phyloP scores from a whole-genome alignment of 2,113 vertebrate genomes.

The Geococcyx californianus region DNA sequence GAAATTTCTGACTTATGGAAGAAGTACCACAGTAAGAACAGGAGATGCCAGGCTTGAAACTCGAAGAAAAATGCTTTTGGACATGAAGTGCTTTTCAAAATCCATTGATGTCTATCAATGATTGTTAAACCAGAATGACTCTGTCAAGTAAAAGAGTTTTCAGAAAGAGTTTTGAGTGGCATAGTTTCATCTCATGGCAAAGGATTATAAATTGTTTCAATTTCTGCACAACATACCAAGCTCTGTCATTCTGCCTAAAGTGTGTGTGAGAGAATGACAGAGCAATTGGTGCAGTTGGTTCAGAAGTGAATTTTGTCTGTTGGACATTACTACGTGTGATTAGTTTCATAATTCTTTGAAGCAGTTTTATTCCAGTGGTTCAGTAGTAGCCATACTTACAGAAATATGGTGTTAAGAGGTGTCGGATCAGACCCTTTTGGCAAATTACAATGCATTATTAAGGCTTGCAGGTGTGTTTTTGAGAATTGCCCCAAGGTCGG shows the following conservation, averaged over 20 bases:
- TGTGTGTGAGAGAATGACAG: background rate
- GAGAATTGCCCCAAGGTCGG: background rate
- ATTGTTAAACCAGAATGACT: background rate
- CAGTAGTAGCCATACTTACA: background rate
- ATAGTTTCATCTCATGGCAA: background rate
- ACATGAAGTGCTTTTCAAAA: background rate
- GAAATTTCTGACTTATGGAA: background rate
- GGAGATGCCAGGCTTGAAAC: background rate
- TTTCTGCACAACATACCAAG: background rate
- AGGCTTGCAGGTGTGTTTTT: background rate
- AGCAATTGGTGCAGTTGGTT: background rate
- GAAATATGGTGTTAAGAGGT: background rate
- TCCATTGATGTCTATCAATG: background rate
- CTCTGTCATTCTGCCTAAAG: background rate
- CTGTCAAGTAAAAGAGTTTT: background rate
- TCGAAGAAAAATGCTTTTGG: background rate
- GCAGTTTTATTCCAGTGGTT: background rate
- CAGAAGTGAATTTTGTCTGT: background rate
- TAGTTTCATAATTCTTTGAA: background rate
- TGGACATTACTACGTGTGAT: background rate
- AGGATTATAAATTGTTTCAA: conserved; percentile 1
- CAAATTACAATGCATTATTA: background rate
- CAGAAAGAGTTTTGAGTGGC: background rate
- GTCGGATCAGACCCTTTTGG: background rate
- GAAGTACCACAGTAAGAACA: background rate